Conservation (phyloP, 2,888 invertebrate genomes). For the Agonopterix heracliana region DNA sequence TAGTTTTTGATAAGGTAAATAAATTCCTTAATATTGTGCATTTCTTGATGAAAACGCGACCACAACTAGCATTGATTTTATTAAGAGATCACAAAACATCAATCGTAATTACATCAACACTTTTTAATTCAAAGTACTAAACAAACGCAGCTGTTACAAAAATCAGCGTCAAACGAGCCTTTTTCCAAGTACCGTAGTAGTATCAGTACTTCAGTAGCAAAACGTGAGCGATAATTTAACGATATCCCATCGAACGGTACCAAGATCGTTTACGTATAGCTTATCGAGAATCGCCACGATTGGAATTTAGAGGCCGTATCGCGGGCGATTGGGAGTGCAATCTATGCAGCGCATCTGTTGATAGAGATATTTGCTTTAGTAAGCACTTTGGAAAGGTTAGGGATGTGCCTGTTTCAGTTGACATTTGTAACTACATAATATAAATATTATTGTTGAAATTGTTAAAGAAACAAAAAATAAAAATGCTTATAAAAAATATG, state of each 20-base stretch:
- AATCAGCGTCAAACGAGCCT: not conserved
- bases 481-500: too few species aligned
- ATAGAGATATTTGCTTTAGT: conserved; percentile 20
- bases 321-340: conserved; percentile 2
- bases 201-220: conserved; percentile 55
- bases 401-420: not conserved
- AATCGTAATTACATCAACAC: too few species aligned
- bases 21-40: too few species aligned
- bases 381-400: conserved; percentile 4
- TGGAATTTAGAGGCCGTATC: conserved; percentile 57
- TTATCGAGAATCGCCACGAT: conserved; percentile 64
- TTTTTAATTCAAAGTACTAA: too few species aligned
- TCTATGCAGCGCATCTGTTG: conserved; percentile 10
- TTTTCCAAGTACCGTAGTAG: conserved; percentile 38
- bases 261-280: conserved; percentile 60
- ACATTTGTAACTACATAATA: not conserved
- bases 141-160: not conserved
- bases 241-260: conserved; percentile 42
- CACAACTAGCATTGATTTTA: too few species aligned
- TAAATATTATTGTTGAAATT: too few species aligned
- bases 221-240: conserved; percentile 72
- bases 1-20: too few species aligned
- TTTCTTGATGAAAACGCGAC: too few species aligned
- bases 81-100: too few species aligned
- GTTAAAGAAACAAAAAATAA: too few species aligned